A percentile compares a stretch with the other conserved stretches of the same genome.
Evolutionary conservation across 2,888 invertebrate genomes (phyloP).

Genomic region (Leucozona laternaria): DNA sequence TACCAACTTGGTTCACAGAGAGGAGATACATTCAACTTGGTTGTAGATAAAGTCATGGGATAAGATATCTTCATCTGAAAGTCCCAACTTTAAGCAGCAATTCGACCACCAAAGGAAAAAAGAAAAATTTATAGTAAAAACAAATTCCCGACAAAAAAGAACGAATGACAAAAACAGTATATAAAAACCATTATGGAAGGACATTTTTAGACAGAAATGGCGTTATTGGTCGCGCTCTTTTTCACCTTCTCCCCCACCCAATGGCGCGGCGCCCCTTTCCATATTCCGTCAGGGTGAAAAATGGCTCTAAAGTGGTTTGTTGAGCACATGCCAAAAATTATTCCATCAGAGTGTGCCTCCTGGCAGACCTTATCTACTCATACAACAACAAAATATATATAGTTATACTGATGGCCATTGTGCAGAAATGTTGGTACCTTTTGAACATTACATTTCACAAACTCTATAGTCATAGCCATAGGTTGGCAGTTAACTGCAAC

Average conservation of each 20-base stretch:
- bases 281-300: constrained; percentile 48
- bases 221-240: constrained; percentile 38
- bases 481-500: constrained; percentile 62
- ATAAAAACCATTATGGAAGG: constrained; percentile 52
- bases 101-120: constrained; percentile 50
- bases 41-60: constrained; percentile 55
- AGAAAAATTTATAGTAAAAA: background rate
- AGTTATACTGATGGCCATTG: constrained; percentile 31
- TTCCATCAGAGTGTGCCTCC: constrained; percentile 65
- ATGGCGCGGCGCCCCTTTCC: background rate
- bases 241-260: background rate
- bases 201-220: constrained; percentile 57
- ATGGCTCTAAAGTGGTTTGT: constrained; percentile 74
- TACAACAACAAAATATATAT: constrained; percentile 37
- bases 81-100: constrained; percentile 26
- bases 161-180: constrained; percentile 15
- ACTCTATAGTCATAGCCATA: background rate
- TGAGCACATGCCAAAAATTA: constrained; percentile 74
- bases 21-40: background rate
- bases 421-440: constrained; percentile 43
- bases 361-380: constrained; percentile 47
- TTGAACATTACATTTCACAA: constrained; percentile 18
- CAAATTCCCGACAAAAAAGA: background rate
- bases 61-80: constrained; percentile 59
- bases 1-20: background rate